Evolutionary conservation across 2,888 invertebrate species (phyloP), one percentile per base, ranked within the genome.

Genomic region (Drosophila diplacantha): DNA sequence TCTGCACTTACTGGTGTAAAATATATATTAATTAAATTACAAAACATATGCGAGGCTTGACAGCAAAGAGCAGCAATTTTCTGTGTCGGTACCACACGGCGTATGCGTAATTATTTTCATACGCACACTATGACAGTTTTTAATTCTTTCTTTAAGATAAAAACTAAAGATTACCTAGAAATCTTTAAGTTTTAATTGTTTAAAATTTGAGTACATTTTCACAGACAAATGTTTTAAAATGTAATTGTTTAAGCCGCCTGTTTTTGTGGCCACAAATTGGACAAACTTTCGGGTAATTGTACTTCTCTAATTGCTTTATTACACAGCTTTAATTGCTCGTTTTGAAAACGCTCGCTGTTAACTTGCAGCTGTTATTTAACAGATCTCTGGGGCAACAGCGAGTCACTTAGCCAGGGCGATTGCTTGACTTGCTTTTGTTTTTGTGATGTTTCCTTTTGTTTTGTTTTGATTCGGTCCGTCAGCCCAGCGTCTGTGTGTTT

Each of bases 21-120:
- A 68, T 72, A 73, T 73, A 65, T 71, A 57, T 73, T 81, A 69
- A 79, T 79, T 78, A 78, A 79, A 74, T 76, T 71, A 73, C 56
- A 75, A 74, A 79, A 72, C 78, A 72, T 70, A 72, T 67, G 72
- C 70, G 51, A 41, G 47, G 44, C 59, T 49, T 72, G 77, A 67
- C 73, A 55, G 51, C 62, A 70, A 44, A 24, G 44, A 32, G 26
- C n/a, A 32, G 26, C n/a, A 39, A 46, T 59, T 59, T 59, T 56
- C 37, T 14, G 53, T 34, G 37, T 18, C 22, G 16, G 44, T 9
- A n/a, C 11, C 20, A 64, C 56, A 38, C 29, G 37, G 60, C 73
- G 72, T 73, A 72, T 72, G 59, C 22, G 66, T 53, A 52, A 61
- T 68, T 38, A 60, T 31, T 16, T 35, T 65, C 41, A 65, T 29